Percentiles rank a stretch among this genome's conserved stretches.
Evolutionary conservation across 2,797 vertebrate species (phyloP).

Genomic region (Schizopygopsis pylzovi): DNA sequence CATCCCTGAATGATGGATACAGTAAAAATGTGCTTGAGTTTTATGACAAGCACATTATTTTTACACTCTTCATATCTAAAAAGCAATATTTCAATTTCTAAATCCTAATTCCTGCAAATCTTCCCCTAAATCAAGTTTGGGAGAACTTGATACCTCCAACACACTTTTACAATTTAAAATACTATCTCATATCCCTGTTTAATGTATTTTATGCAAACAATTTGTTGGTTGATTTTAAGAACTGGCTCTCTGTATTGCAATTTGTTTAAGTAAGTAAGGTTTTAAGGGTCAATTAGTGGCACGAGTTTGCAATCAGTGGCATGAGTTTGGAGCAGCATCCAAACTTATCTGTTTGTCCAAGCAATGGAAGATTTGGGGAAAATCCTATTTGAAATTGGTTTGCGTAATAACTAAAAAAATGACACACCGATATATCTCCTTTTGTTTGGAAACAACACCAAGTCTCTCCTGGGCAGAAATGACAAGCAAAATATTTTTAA

Average conservation of each 20-base stretch:
- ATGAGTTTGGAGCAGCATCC: neutral
- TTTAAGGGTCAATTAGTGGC: too few relatives aligned
- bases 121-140: constrained; percentile 1
- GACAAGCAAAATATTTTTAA: too few relatives aligned
- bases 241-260: neutral
- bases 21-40: neutral
- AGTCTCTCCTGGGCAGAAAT: too few relatives aligned
- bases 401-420: too few relatives aligned
- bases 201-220: neutral
- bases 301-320: too few relatives aligned
- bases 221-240: neutral
- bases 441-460: too few relatives aligned
- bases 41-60: constrained; percentile 1
- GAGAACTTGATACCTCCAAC: neutral
- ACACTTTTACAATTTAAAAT: neutral
- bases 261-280: neutral
- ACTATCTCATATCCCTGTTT: neutral
- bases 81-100: neutral
- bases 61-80: neutral
- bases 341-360: neutral
- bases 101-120: neutral
- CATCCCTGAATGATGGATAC: neutral
- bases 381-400: neutral
- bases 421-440: too few relatives aligned
- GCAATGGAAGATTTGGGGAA: neutral